Conservation (phyloP, 2,113 vertebrate species). For the Nansenia antarctica region DNA sequence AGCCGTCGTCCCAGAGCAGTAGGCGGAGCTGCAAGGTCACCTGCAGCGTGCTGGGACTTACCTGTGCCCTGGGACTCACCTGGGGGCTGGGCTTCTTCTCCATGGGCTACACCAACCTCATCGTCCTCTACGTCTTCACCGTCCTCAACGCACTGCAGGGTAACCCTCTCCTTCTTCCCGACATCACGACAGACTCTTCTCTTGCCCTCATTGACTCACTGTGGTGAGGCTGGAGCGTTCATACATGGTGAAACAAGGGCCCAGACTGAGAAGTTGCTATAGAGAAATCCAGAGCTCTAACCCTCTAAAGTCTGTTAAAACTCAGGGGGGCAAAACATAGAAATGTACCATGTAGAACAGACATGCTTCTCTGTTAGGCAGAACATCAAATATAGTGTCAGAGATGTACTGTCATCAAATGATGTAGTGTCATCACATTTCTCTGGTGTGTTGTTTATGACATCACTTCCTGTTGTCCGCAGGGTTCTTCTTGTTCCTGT, state of each 20-base stretch:
- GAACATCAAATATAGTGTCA: too few relatives aligned
- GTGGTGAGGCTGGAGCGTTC: too few relatives aligned
- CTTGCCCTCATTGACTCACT: too few relatives aligned
- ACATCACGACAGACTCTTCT: too few relatives aligned
- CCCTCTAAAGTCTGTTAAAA: too few relatives aligned
- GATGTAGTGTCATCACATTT: neutral
- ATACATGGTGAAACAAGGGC: too few relatives aligned
- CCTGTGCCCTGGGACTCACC: slow-evolving; percentile 76
- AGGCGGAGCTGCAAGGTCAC: slow-evolving; percentile 50
- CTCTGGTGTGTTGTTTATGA: neutral
- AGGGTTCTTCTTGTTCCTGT: slow-evolving; percentile 6
- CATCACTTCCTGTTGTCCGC: neutral
- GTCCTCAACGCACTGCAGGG: slow-evolving; percentile 82
- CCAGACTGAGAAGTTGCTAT: too few relatives aligned
- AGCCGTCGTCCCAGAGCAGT: slow-evolving; percentile 38
- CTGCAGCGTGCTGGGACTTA: slow-evolving; percentile 68
- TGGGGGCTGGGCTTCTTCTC: slow-evolving; percentile 81
- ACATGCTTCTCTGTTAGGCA: too few relatives aligned
- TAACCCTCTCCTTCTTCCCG: slow-evolving; percentile 30
- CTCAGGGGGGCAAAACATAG: too few relatives aligned
- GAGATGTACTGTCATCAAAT: too few relatives aligned
- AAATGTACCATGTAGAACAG: too few relatives aligned
- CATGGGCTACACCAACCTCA: slow-evolving; percentile 63
- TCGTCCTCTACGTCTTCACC: slow-evolving; percentile 75
- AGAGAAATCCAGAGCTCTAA: too few relatives aligned